Evolutionary conservation across 2,797 vertebrate genomes (phyloP), one percentile per base, ranked within the genome.

Genomic region (Falco naumanni): DNA sequence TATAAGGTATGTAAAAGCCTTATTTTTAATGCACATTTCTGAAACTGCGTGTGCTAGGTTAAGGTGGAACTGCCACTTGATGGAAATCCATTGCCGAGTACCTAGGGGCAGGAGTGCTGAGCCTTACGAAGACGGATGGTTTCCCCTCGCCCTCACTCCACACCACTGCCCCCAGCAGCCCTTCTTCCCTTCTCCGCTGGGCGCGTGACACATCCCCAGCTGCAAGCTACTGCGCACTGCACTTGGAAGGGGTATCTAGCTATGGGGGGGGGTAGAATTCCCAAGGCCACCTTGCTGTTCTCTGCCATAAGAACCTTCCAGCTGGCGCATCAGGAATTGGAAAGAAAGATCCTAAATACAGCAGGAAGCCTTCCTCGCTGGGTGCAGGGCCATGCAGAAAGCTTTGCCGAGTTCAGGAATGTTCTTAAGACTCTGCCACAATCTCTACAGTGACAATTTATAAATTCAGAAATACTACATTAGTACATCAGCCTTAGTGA

Each of bases 51-150:
- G 2, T 50, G 47, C 74, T 31, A 15, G 9, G 70, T 20, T 48
- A 57, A 68, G 24, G 7, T 84, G 63, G 60, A 77, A 13, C 41
- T 65, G 53, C 39, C 43, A 22, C 8, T 7, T 4, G 13, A 28
- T 39, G 28, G 11, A 20, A 50, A 37, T 19, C 15, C 33, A 16
- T 57, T 51, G 70, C 69, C 12, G 13, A 70, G 60, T 51, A 31
- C 16, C 16, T 13, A 16, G 21, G n/a, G 45, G 18, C 1, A 1
- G 0, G 0, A 21, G 13, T 19, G 26, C 54, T 7, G 33, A 74
- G 56, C 13, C 34, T 66, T 16, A 43, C 2, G 16, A 2, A 74
- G 39, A 25, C 8, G 5, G 64, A 17, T 28, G 1, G 4, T 29
- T 39, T 41, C 28, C 51, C 24, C 39, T 70, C 39, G 17, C 4